Conservation (phyloP, 2,888 invertebrate genomes). For the Philereme transversata region DNA sequence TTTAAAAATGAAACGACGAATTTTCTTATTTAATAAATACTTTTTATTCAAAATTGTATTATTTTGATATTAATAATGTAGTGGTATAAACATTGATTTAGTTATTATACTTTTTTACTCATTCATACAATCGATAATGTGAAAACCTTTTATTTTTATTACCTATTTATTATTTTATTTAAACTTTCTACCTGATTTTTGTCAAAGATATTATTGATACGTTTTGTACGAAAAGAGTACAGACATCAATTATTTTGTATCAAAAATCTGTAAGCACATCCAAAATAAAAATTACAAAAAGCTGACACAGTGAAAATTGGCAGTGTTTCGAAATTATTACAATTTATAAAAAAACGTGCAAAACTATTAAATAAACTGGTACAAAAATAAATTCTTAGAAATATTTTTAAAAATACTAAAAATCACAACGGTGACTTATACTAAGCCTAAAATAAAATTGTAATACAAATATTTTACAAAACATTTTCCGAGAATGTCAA, state of each 20-base stretch:
- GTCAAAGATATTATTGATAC: background rate
- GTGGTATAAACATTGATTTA: slow-evolving; percentile 42
- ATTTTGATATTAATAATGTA: slow-evolving; percentile 42
- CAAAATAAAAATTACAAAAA: slow-evolving; percentile 6
- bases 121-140: slow-evolving; percentile 39
- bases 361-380: slow-evolving; percentile 59
- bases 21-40: slow-evolving; percentile 76
- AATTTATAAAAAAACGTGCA: slow-evolving; percentile 37
- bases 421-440: slow-evolving; percentile 77
- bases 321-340: slow-evolving; percentile 57
- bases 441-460: slow-evolving; percentile 48
- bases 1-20: slow-evolving; percentile 53
- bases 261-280: slow-evolving; percentile 8
- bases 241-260: background rate
- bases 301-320: slow-evolving; percentile 51
- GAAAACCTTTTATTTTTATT: slow-evolving; percentile 3
- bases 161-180: background rate
- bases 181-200: background rate
- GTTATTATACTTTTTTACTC: slow-evolving; percentile 16
- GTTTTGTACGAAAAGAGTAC: background rate
- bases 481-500: slow-evolving; percentile 19
- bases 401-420: slow-evolving; percentile 57
- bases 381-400: slow-evolving; percentile 74
- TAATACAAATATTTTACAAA: slow-evolving; percentile 45
- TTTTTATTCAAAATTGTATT: slow-evolving; percentile 70